These are phyloP conservation scores for Anas georgica DNA, from an alignment of 2,797 vertebrate species.

Conservation along the genomic window DNA sequence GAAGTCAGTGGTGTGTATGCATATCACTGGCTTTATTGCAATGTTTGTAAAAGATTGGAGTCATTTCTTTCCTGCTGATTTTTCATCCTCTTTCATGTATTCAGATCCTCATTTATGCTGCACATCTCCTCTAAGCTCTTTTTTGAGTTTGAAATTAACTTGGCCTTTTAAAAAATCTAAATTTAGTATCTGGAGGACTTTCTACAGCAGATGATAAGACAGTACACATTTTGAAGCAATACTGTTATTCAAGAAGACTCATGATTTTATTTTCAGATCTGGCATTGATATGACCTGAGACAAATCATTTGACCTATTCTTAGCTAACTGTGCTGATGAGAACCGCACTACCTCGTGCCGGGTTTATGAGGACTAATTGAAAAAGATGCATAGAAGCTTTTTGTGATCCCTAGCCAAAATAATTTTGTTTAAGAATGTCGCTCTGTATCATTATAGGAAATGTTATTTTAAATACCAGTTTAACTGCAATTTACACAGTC, in stretches of 20 bases:
- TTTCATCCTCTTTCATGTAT: slow-evolving; percentile 70
- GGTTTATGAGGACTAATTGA: not conserved
- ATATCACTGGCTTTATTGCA: slow-evolving; percentile 36
- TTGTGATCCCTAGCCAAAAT: not conserved
- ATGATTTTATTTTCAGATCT: slow-evolving; percentile 70
- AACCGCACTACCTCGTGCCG: slow-evolving; percentile 7
- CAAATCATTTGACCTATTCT: slow-evolving; percentile 63
- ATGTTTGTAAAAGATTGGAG: slow-evolving; percentile 61
- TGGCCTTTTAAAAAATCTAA: slow-evolving; percentile 70
- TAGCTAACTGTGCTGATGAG: slow-evolving; percentile 26
- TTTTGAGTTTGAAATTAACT: slow-evolving; percentile 73
- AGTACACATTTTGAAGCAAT: slow-evolving; percentile 69
- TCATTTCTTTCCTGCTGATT: slow-evolving; percentile 67
- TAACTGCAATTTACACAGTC: not conserved
- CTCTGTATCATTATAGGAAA: not conserved
- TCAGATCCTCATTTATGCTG: slow-evolving; percentile 67
- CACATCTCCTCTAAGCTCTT: slow-evolving; percentile 69
- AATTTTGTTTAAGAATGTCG: not conserved
- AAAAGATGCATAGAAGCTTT: not conserved
- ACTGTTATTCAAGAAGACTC: slow-evolving; percentile 63
- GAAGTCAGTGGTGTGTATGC: slow-evolving; percentile 35
- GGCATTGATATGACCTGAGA: slow-evolving; percentile 62
- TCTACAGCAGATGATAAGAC: slow-evolving; percentile 71
- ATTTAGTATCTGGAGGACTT: slow-evolving; percentile 73
- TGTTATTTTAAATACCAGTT: not conserved